These are phyloP conservation scores for Anisognathus igniventris DNA, from an alignment of 2,797 vertebrate species.

Conservation along the genomic window DNA sequence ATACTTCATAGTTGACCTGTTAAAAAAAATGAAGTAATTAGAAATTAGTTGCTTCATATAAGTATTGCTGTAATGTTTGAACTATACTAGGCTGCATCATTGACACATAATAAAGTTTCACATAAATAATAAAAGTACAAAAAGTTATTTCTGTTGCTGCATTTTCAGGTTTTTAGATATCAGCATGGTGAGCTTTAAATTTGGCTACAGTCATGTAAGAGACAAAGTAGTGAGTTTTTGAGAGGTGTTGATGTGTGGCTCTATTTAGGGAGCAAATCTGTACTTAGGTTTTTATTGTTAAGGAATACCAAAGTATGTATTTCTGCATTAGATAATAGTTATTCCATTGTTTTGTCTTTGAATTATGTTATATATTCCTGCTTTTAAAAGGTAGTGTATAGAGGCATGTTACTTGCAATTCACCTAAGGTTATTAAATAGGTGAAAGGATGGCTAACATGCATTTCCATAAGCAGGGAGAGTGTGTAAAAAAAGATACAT, in stretches of 20 bases:
- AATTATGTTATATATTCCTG: background rate
- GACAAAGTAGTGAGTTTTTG: background rate
- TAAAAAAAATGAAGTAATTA: background rate
- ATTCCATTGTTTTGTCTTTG: background rate
- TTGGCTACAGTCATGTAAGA: background rate
- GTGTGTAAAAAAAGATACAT: background rate
- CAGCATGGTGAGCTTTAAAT: background rate
- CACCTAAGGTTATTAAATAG: background rate
- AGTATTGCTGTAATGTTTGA: background rate
- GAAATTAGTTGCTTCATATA: background rate
- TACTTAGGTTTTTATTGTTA: background rate
- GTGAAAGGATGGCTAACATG: background rate
- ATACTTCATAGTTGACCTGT: background rate
- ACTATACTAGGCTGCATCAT: background rate
- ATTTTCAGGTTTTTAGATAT: background rate
- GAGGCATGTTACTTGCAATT: background rate
- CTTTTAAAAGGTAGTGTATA: background rate
- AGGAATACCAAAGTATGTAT: background rate
- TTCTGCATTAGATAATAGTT: background rate
- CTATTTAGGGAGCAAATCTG: background rate
- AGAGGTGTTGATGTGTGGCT: background rate
- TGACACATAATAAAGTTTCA: background rate
- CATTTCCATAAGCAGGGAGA: background rate
- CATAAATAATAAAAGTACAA: background rate
- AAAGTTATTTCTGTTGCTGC: background rate